phyloP scores from a whole-genome alignment of 2,888 invertebrate species.

The Drosophila setosimentum region DNA sequence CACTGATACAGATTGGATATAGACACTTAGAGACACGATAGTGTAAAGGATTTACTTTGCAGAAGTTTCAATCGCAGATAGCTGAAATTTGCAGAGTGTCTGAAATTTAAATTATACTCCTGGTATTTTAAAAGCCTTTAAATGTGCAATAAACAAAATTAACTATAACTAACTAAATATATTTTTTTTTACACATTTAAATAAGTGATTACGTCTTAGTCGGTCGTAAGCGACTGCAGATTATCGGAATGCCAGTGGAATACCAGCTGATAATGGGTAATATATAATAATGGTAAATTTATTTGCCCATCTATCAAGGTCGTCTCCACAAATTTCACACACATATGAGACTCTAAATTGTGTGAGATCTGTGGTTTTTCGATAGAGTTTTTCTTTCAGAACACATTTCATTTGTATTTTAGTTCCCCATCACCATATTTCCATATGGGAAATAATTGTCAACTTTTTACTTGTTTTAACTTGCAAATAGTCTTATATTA shows the following conservation, averaged over 20 bases:
- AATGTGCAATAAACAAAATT: neutral
- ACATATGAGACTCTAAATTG: neutral
- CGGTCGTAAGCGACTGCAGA: neutral
- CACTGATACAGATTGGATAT: slow-evolving; percentile 5
- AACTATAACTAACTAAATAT: too few species aligned
- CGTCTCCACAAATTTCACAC: neutral
- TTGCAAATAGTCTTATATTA: neutral
- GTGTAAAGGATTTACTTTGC: slow-evolving; percentile 15
- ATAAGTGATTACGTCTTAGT: neutral
- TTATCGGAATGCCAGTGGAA: neutral
- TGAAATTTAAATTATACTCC: neutral
- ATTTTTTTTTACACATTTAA: neutral
- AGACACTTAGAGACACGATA: slow-evolving; percentile 15
- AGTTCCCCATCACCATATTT: too few species aligned
- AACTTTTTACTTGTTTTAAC: neutral
- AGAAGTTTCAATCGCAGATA: neutral
- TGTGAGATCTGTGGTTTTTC: neutral
- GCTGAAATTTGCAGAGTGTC: too few species aligned
- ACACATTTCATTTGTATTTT: neutral
- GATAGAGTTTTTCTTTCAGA: neutral
- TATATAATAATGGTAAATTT: neutral
- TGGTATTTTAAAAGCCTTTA: neutral
- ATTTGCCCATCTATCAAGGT: neutral
- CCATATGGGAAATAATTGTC: neutral
- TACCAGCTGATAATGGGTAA: neutral